These are phyloP conservation scores for Nematostella vectensis DNA, from an alignment of 92 coral and sea anemone species.

Conservation along the genomic window DNA sequence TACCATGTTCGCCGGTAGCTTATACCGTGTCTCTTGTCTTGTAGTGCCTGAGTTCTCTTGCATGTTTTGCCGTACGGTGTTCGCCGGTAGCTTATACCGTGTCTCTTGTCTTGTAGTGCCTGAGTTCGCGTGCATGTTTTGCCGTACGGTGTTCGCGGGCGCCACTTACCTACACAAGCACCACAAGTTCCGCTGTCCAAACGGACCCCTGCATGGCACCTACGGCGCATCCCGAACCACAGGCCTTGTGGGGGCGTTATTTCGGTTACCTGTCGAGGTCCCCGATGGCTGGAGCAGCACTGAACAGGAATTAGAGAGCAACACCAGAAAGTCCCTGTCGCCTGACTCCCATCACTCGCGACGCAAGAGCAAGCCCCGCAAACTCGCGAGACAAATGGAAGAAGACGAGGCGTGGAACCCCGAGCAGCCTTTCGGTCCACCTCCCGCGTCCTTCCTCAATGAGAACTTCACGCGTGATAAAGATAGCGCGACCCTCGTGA, in stretches of 20 bases:
- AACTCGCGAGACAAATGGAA: constrained; percentile 23
- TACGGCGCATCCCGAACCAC: constrained; percentile 32
- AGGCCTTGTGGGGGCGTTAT: constrained; percentile 34
- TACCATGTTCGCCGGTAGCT: constrained; percentile 27
- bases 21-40: no score
- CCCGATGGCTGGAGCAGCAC: constrained; percentile 23
- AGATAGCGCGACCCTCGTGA: constrained; percentile 7
- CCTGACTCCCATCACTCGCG: constrained; percentile 19
- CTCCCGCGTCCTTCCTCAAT: constrained; percentile 3
- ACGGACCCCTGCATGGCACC: constrained; percentile 20
- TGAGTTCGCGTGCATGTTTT: constrained; percentile 22
- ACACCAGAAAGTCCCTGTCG: not conserved
- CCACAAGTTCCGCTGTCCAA: constrained; percentile 30
- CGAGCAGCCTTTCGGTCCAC: constrained; percentile 30
- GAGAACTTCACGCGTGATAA: constrained; percentile 2
- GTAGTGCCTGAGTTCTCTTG: constrained; percentile 33
- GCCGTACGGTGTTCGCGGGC: constrained; percentile 30
- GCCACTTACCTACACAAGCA: constrained; percentile 31
- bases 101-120: no score
- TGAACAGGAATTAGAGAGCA: not conserved
- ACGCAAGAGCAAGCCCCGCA: constrained; percentile 32
- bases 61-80: constrained; percentile 21
- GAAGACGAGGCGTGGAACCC: constrained; percentile 21
- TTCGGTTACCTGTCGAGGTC: constrained; percentile 25
- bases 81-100: no score